These are phyloP conservation scores for Anastatus disparis DNA, from an alignment of 1,140 invertebrate genomes.

Conservation along the genomic window DNA sequence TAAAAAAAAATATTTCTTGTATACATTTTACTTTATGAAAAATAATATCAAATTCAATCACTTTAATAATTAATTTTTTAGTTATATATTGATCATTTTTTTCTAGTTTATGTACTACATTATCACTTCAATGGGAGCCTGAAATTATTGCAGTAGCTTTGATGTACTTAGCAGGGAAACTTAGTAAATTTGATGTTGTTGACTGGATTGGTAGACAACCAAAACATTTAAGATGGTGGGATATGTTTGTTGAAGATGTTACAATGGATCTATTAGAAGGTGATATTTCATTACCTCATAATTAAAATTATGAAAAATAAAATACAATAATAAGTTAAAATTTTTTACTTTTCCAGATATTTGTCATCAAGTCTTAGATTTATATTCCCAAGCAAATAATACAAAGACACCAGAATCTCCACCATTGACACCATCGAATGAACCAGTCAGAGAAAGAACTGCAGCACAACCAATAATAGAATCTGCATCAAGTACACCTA, in stretches of 20 bases:
- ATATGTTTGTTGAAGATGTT: constrained; percentile 96
- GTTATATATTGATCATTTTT: constrained; percentile 40
- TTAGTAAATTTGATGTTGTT: constrained; percentile 93
- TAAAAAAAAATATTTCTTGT: neutral
- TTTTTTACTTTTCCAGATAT: constrained; percentile 76
- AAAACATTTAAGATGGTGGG: constrained; percentile 95
- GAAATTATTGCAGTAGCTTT: constrained; percentile 98
- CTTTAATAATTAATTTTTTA: neutral
- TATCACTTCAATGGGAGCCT: constrained; percentile 98
- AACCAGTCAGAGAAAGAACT: constrained; percentile 54
- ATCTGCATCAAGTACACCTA: constrained; percentile 56
- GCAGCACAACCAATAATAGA: constrained; percentile 52
- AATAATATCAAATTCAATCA: too few relatives aligned
- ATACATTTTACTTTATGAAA: neutral
- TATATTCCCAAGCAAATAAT: constrained; percentile 79
- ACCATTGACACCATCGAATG: constrained; percentile 65
- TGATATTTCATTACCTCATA: constrained; percentile 46
- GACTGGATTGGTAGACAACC: constrained; percentile 89
- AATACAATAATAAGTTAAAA: neutral
- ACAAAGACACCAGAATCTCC: constrained; percentile 72
- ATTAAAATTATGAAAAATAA: neutral
- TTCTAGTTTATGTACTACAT: constrained; percentile 90
- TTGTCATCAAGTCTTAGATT: constrained; percentile 94
- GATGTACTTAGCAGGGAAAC: constrained; percentile 95
- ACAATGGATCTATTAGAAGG: constrained; percentile 93